Evolutionary conservation across 2,797 vertebrate species (phyloP).

Genomic region (Arnoldichthys spilopterus): DNA sequence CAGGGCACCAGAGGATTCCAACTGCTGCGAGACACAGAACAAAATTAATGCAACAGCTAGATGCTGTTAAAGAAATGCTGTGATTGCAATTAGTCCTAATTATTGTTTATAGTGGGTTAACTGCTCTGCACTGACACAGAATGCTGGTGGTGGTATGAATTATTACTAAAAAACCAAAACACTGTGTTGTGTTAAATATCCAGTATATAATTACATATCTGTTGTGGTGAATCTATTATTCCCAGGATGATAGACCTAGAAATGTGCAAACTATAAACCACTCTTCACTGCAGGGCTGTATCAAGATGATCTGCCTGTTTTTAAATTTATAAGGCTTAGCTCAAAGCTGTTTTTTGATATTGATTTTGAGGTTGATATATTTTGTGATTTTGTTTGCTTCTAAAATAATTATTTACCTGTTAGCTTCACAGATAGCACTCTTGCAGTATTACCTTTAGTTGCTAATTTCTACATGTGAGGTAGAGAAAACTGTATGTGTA

Average conservation of each 20-base stretch:
- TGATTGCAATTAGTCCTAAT: conserved; percentile 42
- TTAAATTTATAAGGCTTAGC: too few species aligned
- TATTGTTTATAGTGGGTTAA: conserved; percentile 24
- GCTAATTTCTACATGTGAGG: too few species aligned
- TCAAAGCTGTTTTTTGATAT: too few species aligned
- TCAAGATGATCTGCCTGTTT: background rate
- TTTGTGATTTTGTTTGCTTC: too few species aligned
- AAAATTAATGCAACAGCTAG: conserved; percentile 24
- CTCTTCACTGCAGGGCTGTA: background rate
- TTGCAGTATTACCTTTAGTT: too few species aligned
- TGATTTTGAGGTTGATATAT: too few species aligned
- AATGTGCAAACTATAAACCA: background rate
- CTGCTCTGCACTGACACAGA: background rate
- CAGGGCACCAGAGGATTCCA: conserved; percentile 19
- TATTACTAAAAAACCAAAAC: conserved; percentile 17
- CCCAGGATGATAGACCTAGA: background rate
- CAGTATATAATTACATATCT: conserved; percentile 17
- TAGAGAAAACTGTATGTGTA: too few species aligned
- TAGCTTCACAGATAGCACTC: too few species aligned
- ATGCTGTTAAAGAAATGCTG: conserved; percentile 32
- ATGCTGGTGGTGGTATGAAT: conserved; percentile 35
- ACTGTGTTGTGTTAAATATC: conserved; percentile 17
- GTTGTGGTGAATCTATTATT: background rate
- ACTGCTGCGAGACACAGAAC: conserved; percentile 37
- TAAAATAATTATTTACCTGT: too few species aligned